These are phyloP conservation scores for Vulpes lagopus DNA, from an alignment of 2,113 vertebrate species.

Conservation along the genomic window DNA sequence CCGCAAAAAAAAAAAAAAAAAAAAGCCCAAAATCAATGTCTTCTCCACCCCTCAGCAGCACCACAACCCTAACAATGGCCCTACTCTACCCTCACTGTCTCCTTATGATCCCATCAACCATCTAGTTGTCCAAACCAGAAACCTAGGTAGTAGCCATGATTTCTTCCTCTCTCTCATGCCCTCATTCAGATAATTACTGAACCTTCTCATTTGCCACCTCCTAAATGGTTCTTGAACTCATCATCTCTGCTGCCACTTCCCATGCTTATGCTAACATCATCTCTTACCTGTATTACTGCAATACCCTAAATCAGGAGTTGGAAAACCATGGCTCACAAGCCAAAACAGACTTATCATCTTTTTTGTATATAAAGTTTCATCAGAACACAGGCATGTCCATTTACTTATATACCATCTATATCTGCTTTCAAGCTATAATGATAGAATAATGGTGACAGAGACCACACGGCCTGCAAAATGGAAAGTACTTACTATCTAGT, in stretches of 20 bases:
- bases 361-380: conserved; percentile 28
- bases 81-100: background rate
- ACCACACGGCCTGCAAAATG: background rate
- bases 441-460: background rate
- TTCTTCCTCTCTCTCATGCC: background rate
- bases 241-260: background rate
- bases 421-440: background rate
- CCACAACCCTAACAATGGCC: background rate
- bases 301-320: background rate
- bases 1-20: background rate
- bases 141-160: background rate
- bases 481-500: background rate
- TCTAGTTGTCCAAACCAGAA: background rate
- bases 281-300: background rate
- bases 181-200: background rate
- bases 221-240: background rate
- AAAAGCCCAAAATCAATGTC: background rate
- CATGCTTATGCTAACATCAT: background rate
- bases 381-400: background rate
- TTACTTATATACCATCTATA: background rate
- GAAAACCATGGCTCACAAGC: background rate
- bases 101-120: background rate
- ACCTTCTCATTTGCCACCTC: background rate
- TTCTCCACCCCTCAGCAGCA: background rate
- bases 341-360: background rate